phyloP scores from a whole-genome alignment of 2,888 invertebrate genomes.

The Copidosoma aretas region DNA sequence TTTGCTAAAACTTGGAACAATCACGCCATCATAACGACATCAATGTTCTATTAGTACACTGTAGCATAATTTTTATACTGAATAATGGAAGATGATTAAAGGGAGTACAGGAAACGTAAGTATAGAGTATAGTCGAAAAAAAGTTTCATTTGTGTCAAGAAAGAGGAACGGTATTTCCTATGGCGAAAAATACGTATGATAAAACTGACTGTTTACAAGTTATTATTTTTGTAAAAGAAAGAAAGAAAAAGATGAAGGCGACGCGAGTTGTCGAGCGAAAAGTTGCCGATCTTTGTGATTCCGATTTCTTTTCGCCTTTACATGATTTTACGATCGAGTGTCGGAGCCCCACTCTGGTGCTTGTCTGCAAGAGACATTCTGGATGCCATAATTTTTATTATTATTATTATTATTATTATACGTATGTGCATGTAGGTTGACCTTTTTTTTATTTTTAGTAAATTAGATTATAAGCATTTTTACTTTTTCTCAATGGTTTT shows the following conservation, averaged over 20 bases:
- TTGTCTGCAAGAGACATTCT: slow-evolving; percentile 33
- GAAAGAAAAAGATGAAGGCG: neutral
- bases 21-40: neutral
- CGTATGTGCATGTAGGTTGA: slow-evolving; percentile 33
- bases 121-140: neutral
- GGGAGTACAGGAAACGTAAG: neutral
- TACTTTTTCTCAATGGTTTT: neutral
- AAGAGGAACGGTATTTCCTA: neutral
- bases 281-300: slow-evolving; percentile 31
- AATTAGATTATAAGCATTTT: slow-evolving; percentile 28
- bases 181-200: slow-evolving; percentile 4
- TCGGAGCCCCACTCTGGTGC: slow-evolving; percentile 30
- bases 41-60: slow-evolving; percentile 13
- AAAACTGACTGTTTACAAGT: slow-evolving; percentile 6
- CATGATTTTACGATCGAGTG: slow-evolving; percentile 16
- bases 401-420: slow-evolving; percentile 35
- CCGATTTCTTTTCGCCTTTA: neutral
- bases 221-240: slow-evolving; percentile 6
- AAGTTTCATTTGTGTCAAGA: neutral
- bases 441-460: slow-evolving; percentile 34
- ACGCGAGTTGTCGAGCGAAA: slow-evolving; percentile 11
- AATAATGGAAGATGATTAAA: neutral
- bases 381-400: slow-evolving; percentile 39
- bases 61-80: slow-evolving; percentile 24
- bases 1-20: slow-evolving; percentile 20